Conservation (phyloP, 2,113 vertebrate species). For the Orientallactaga bullata region DNA sequence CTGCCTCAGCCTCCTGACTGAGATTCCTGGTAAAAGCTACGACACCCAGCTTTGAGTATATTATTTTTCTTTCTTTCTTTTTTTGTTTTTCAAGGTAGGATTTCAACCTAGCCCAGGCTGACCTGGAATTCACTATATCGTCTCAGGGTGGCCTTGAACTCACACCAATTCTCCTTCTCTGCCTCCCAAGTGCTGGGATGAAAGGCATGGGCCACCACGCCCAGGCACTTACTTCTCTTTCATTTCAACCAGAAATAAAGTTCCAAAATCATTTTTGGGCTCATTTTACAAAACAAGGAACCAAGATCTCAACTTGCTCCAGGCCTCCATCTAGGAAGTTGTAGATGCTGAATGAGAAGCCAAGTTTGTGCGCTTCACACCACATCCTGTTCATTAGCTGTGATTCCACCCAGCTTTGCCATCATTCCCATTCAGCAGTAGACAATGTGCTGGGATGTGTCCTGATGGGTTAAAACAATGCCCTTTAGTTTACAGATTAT, state of each 20-base stretch:
- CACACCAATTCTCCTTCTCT: too few species aligned
- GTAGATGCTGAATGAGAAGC: constrained; percentile 25
- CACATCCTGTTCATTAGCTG: not conserved
- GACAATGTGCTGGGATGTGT: not conserved
- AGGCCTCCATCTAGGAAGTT: not conserved
- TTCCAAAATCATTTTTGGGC: not conserved
- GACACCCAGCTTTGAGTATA: not conserved
- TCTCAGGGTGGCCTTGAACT: too few species aligned
- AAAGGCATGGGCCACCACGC: too few species aligned
- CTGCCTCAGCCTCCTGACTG: too few species aligned
- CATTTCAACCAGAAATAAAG: not conserved
- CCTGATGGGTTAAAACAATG: not conserved
- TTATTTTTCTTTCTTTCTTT: not conserved
- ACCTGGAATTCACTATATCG: too few species aligned
- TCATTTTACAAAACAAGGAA: not conserved
- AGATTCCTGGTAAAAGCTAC: too few species aligned
- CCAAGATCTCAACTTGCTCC: not conserved
- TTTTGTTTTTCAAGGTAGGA: too few species aligned
- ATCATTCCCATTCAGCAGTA: not conserved
- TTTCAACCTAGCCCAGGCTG: too few species aligned
- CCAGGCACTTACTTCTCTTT: not conserved
- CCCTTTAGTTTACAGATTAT: not conserved
- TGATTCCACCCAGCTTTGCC: not conserved
- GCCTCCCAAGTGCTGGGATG: too few species aligned
- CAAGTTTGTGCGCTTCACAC: not conserved